These are phyloP conservation scores for Plutomurus gul DNA, from an alignment of 1,140 invertebrate species.

Conservation along the genomic window DNA sequence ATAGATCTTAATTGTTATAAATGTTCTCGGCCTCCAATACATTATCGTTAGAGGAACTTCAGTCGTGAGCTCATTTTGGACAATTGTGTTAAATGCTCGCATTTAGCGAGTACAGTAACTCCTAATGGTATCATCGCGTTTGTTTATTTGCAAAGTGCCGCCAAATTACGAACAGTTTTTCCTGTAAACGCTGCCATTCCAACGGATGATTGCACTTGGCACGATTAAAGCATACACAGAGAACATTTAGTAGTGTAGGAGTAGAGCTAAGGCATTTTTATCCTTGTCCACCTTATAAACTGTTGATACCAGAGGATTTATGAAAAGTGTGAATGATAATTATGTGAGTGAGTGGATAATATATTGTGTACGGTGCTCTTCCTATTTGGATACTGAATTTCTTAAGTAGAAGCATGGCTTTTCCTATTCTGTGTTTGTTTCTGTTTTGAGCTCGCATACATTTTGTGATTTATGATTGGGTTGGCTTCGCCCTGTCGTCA, in stretches of 20 bases:
- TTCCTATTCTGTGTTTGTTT: background rate
- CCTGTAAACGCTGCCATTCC: background rate
- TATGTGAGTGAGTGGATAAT: too few species aligned
- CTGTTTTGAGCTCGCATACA: background rate
- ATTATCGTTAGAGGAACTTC: constrained; percentile 2
- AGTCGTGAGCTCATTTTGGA: background rate
- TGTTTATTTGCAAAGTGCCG: background rate
- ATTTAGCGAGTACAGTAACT: background rate
- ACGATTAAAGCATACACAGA: too few species aligned
- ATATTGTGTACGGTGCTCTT: too few species aligned
- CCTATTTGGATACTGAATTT: too few species aligned
- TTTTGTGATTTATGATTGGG: constrained; percentile 19
- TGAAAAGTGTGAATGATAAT: too few species aligned
- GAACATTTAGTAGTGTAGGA: too few species aligned
- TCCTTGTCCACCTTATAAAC: too few species aligned
- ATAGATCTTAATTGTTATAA: constrained; percentile 16
- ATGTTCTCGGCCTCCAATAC: background rate
- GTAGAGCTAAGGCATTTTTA: too few species aligned
- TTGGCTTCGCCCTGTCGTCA: background rate
- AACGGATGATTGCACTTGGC: background rate
- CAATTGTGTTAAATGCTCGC: background rate
- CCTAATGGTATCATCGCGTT: background rate
- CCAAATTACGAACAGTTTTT: background rate
- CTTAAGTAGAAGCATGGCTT: background rate
- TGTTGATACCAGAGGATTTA: too few species aligned